Evolutionary conservation across 2,888 invertebrate genomes (phyloP).

Genomic region (Troides helena): DNA sequence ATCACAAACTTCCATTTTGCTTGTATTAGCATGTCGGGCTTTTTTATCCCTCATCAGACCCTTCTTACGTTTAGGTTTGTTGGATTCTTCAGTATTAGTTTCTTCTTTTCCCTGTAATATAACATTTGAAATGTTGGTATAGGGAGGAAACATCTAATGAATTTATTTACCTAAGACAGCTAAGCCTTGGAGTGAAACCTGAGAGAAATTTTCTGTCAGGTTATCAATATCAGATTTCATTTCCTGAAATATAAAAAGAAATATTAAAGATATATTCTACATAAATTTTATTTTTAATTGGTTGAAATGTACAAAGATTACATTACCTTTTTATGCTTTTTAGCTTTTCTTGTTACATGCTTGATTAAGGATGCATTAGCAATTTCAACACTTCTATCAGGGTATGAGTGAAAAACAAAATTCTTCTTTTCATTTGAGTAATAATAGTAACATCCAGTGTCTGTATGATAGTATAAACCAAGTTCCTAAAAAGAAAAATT

Average conservation of each 20-base stretch:
- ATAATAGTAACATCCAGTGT: conserved; percentile 89
- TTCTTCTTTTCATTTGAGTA: conserved; percentile 87
- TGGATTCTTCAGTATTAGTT: conserved; percentile 35
- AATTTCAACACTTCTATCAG: conserved; percentile 64
- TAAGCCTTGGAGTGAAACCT: conserved; percentile 74
- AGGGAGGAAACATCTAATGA: conserved; percentile 54
- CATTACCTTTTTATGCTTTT: conserved; percentile 56
- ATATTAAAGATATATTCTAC: background rate
- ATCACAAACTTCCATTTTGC: conserved; percentile 33
- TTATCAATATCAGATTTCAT: conserved; percentile 54
- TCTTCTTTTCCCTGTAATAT: conserved; percentile 71
- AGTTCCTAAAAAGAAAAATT: conserved; percentile 82
- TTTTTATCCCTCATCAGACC: conserved; percentile 39
- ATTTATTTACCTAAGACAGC: conserved; percentile 76
- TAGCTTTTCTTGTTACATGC: conserved; percentile 61
- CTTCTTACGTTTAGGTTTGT: conserved; percentile 55
- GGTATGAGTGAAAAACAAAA: conserved; percentile 91
- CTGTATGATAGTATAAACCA: conserved; percentile 93
- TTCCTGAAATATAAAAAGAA: conserved; percentile 19
- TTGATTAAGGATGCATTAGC: conserved; percentile 49
- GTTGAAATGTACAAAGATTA: background rate
- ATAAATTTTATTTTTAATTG: background rate
- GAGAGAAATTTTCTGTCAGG: conserved; percentile 74
- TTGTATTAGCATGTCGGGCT: conserved; percentile 30
- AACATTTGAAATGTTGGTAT: conserved; percentile 69